Evolutionary conservation across 1,140 invertebrate genomes (phyloP).

Genomic region (Nebria ingens): DNA sequence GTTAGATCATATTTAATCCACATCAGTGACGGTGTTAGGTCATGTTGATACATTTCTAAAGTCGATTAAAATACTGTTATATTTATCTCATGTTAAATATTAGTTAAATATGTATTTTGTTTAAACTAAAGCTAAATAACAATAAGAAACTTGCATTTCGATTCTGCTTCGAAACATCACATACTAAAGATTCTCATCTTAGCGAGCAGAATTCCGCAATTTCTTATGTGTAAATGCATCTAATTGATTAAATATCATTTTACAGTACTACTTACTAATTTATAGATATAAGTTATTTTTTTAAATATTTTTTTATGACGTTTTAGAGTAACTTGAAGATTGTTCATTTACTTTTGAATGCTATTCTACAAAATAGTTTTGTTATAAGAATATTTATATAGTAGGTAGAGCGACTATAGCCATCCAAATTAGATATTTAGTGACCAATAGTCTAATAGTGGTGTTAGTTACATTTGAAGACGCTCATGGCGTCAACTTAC

Average conservation of each 20-base stretch:
- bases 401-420: background rate
- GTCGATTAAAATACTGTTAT: background rate
- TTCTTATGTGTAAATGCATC: background rate
- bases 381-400: constrained; percentile 4
- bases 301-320: background rate
- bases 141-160: background rate
- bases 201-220: too few species aligned
- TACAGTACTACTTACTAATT: background rate
- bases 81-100: background rate
- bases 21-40: background rate
- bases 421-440: background rate
- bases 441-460: constrained; percentile 1
- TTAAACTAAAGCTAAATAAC: constrained; percentile 8
- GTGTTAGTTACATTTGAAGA: constrained; percentile 5
- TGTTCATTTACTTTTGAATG: constrained; percentile 6
- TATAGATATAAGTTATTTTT: background rate
- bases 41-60: background rate
- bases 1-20: background rate
- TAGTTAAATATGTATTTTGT: background rate
- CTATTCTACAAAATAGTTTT: background rate
- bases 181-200: background rate
- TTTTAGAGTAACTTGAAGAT: constrained; percentile 7
- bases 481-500: constrained; percentile 1
- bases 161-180: background rate
- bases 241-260: background rate